phyloP scores from a whole-genome alignment of 2,797 vertebrate genomes.

The Cossypha polioptera region DNA sequence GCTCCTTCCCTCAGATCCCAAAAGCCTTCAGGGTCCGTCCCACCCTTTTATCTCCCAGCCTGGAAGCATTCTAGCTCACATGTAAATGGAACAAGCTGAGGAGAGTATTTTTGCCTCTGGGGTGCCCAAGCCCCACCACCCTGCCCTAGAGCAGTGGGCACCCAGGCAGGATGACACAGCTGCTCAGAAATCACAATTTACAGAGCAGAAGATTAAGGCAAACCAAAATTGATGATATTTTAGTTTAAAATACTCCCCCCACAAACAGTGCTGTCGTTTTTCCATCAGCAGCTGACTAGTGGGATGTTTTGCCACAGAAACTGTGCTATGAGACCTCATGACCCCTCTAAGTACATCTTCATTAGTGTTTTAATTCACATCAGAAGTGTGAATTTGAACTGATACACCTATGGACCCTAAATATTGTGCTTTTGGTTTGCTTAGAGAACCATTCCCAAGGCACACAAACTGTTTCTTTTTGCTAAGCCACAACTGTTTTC shows the following conservation, averaged over 20 bases:
- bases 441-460: background rate
- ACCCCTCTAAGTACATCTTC: background rate
- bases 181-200: background rate
- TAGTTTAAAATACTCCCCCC: background rate
- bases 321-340: background rate
- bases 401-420: background rate
- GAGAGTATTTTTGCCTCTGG: background rate
- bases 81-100: background rate
- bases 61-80: background rate
- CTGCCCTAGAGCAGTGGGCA: background rate
- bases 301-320: background rate
- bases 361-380: background rate
- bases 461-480: background rate
- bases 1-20: background rate
- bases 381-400: background rate
- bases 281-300: background rate
- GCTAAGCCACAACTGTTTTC: conserved; percentile 6
- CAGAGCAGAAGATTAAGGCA: background rate
- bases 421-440: background rate
- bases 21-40: background rate
- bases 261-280: background rate
- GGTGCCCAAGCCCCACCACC: background rate
- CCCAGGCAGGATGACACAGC: background rate
- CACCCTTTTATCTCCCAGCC: background rate
- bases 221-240: background rate